These are phyloP conservation scores for Catharus fuscescens DNA, from an alignment of 2,113 vertebrate species.

Conservation along the genomic window DNA sequence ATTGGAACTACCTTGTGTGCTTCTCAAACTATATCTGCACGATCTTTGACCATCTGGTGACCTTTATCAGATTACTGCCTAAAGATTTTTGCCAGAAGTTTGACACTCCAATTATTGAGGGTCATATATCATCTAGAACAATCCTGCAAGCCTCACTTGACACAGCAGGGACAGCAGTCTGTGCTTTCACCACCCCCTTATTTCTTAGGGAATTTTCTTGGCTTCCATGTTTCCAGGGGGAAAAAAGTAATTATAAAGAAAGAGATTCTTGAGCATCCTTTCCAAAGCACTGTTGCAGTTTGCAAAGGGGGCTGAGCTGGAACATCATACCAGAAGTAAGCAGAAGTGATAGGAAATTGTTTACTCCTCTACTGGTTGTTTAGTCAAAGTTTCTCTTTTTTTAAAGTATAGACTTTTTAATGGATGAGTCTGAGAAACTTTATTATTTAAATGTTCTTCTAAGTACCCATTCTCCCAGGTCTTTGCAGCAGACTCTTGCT, in stretches of 20 bases:
- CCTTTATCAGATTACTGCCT: conserved; percentile 60
- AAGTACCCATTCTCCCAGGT: background rate
- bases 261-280: background rate
- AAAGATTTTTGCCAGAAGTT: conserved; percentile 55
- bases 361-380: background rate
- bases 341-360: background rate
- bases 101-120: conserved; percentile 44
- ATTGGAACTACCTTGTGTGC: conserved; percentile 15
- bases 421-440: background rate
- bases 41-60: conserved; percentile 55
- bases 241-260: background rate
- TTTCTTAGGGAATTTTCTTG: background rate
- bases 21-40: background rate
- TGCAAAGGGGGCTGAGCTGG: background rate
- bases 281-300: background rate
- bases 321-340: background rate
- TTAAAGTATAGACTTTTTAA: background rate
- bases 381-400: background rate
- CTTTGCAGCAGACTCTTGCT: background rate
- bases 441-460: background rate
- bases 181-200: background rate
- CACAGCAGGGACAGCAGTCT: background rate
- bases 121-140: conserved; percentile 42
- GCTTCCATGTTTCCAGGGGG: background rate
- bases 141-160: conserved; percentile 13